Base-by-base conservation (phyloP, 2,113 vertebrate species). In the Sinocyclocheilus maitianheensis region DNA sequence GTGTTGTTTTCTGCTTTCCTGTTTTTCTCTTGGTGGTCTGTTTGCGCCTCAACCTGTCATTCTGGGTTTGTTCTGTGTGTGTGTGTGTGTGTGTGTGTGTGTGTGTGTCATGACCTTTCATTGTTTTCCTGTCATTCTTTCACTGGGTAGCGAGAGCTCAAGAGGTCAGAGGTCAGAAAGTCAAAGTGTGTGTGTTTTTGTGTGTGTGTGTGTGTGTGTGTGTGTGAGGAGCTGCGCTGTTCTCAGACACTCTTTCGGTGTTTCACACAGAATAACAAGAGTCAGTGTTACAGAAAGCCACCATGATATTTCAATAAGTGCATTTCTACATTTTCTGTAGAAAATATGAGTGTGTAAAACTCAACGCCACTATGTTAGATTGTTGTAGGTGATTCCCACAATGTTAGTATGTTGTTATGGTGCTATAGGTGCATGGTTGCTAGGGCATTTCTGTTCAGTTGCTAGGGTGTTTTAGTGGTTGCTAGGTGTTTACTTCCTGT, bases 61-160 rank as follows among this genome's bases (percentile, higher is more conserved):
- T 72, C 81, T 48, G 34, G 37, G 51, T 84, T 48, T 37, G 3
- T 40, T 40, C 5, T 40, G 40, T 76, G n/a, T 67, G 37, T 63
- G 58, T 77, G 77, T 77, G 55, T 67, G 76, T 77, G 16, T 69
- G 37, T 65, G 46, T 69, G 72, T 78, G 60, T 87, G 82, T 89
- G 78, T 80, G 78, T 77, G 81, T 88, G 84, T 81, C 62, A 30
- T 58, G 77, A 85, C 77, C 81, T 83, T 7, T 83, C 81, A 72
- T 83, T 83, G 48, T 83, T 72, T 83, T 72, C 81, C 30, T 83
- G 81, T 72, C 48, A 83, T 83, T 83, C 81, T 71, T 72, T 83
- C 65, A 53, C 46, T 83, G 81, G 48, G 67, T 53, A 83, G 65
- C 0, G 43, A 82, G 63, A 53, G 63, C 80, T 80, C 53, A 46